Percentiles rank a stretch among this genome's conserved stretches.
These are phyloP conservation scores for Pogonus chalceus DNA, from an alignment of 1,140 invertebrate genomes.

Conservation along the genomic window DNA sequence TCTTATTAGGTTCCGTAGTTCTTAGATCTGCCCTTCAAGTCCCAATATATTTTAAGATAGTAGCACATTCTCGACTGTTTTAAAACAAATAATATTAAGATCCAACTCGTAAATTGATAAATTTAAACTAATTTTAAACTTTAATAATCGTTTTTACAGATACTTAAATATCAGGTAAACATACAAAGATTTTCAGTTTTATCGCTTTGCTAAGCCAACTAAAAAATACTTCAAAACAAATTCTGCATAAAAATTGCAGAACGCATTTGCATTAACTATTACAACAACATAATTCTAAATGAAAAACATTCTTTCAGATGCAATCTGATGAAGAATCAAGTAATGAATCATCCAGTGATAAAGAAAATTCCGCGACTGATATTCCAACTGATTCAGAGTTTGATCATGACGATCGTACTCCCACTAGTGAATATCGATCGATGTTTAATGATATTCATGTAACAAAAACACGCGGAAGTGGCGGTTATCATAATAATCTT, in stretches of 20 bases:
- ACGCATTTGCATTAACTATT: neutral
- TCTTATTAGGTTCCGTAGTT: too few relatives aligned
- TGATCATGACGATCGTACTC: constrained; percentile 66
- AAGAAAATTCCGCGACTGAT: constrained; percentile 76
- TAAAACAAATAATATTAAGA: too few relatives aligned
- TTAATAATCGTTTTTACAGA: neutral
- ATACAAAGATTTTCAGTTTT: neutral
- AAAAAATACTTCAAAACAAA: neutral
- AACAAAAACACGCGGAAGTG: constrained; percentile 39
- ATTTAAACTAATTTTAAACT: neutral
- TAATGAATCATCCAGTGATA: constrained; percentile 53
- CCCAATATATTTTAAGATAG: too few relatives aligned
- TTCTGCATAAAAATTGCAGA: neutral
- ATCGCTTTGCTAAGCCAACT: too few relatives aligned
- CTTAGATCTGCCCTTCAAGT: too few relatives aligned
- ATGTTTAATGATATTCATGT: constrained; percentile 50
- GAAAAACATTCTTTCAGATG: constrained; percentile 54
- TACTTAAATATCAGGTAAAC: neutral
- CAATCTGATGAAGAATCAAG: constrained; percentile 57
- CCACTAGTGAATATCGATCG: constrained; percentile 52
- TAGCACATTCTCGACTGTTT: too few relatives aligned
- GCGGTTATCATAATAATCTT: constrained; percentile 13
- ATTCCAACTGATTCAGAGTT: constrained; percentile 88
- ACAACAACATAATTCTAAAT: constrained; percentile 12
- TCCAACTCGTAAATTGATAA: too few relatives aligned